phyloP scores from a whole-genome alignment of 2,888 invertebrate species.

The Pyrrhosoma nymphula region DNA sequence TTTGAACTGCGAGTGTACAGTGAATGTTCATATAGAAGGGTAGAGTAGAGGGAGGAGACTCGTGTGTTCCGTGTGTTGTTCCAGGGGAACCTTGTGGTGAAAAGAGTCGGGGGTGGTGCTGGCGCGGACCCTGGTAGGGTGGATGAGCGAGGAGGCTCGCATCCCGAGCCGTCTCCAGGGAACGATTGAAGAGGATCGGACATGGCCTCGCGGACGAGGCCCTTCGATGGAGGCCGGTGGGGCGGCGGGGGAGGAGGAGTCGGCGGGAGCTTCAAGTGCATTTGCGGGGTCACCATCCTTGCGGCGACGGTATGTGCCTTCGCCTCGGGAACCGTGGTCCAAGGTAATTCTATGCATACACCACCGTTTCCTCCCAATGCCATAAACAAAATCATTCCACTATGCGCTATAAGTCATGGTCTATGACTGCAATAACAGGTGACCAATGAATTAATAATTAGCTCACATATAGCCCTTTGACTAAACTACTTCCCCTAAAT shows the following conservation, averaged over 20 bases:
- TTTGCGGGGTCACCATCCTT: neutral
- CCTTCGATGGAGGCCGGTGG: neutral
- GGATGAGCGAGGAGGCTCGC: neutral
- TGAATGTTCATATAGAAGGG: no score
- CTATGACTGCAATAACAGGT: no score
- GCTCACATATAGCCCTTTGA: no score
- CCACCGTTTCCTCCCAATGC: no score
- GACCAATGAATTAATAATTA: no score
- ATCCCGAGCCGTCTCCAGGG: neutral
- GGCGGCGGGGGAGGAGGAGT: neutral
- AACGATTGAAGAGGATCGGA: neutral
- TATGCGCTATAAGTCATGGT: no score
- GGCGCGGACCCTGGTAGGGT: neutral
- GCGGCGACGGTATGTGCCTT: neutral
- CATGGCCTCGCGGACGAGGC: neutral
- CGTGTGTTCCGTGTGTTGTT: neutral
- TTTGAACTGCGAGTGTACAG: no score
- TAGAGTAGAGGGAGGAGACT: neutral
- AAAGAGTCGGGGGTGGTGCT: neutral
- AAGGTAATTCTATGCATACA: neutral
- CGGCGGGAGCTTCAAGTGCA: constrained; percentile 5
- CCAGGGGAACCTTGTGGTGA: neutral
- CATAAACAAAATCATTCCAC: no score
- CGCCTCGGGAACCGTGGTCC: neutral
- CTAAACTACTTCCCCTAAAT: no score